phyloP scores from a whole-genome alignment of 1,140 invertebrate genomes.

The Eueides isabella region DNA sequence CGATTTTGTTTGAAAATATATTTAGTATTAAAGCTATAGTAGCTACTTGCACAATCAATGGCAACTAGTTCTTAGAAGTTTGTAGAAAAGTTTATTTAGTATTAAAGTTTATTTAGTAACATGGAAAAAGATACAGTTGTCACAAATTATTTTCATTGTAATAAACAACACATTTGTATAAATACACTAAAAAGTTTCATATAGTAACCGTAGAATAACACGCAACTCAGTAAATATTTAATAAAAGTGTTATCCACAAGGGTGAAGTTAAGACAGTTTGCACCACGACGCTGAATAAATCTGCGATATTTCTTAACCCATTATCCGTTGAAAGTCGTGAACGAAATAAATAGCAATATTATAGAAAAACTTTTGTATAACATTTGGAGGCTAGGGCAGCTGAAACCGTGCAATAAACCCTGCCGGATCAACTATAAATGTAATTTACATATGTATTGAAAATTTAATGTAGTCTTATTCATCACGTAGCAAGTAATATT shows the following conservation, averaged over 20 bases:
- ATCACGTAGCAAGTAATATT: slow-evolving; percentile 39
- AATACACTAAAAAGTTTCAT: slow-evolving; percentile 1
- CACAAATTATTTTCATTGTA: neutral
- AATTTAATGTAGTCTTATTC: slow-evolving; percentile 50
- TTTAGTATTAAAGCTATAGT: neutral
- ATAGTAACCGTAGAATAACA: slow-evolving; percentile 13
- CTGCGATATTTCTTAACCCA: slow-evolving; percentile 42
- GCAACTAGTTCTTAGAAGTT: neutral
- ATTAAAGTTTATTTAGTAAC: neutral
- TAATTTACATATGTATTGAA: slow-evolving; percentile 64
- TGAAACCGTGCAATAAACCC: slow-evolving; percentile 45
- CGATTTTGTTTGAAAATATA: neutral
- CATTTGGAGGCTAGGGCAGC: slow-evolving; percentile 32
- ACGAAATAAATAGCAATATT: slow-evolving; percentile 24
- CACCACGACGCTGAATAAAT: slow-evolving; percentile 47
- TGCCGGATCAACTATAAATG: slow-evolving; percentile 52
- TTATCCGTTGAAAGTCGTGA: slow-evolving; percentile 15
- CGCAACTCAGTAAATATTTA: slow-evolving; percentile 47
- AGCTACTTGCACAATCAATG: neutral
- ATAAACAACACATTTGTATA: slow-evolving; percentile 4
- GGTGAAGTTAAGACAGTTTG: slow-evolving; percentile 55
- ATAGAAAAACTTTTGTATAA: slow-evolving; percentile 24
- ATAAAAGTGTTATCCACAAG: slow-evolving; percentile 47
- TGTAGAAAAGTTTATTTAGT: neutral
- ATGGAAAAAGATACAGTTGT: neutral